A percentile compares a stretch with the other conserved stretches of the same genome.
Conservation (phyloP, 2,113 vertebrate species). For the Smithornis capensis region DNA sequence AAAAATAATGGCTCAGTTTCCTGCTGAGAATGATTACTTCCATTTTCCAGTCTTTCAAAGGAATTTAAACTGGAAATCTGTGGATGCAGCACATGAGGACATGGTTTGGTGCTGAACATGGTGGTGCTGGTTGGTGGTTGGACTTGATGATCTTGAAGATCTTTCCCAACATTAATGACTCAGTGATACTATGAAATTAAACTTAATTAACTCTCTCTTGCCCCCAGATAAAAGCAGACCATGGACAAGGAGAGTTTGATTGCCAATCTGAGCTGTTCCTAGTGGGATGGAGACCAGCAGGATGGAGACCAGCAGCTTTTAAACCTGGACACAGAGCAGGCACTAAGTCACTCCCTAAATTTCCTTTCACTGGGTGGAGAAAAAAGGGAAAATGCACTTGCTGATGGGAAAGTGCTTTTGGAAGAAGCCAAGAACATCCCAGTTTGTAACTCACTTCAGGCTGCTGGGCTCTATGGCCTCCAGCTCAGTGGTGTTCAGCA, state of each 20-base stretch:
- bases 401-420: not conserved
- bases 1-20: not conserved
- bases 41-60: not conserved
- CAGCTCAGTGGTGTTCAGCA: slow-evolving; percentile 56
- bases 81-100: not conserved
- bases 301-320: not conserved
- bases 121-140: not conserved
- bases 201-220: not conserved
- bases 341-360: not conserved
- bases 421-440: not conserved
- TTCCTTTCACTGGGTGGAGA: not conserved
- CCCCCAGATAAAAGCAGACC: not conserved
- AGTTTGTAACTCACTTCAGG: slow-evolving; percentile 71
- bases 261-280: not conserved
- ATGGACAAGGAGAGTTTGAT: not conserved
- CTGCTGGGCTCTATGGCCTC: slow-evolving; percentile 21
- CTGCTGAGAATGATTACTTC: not conserved
- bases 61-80: not conserved
- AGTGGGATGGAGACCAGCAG: not conserved
- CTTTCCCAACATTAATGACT: not conserved
- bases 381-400: not conserved
- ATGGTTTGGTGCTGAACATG: not conserved
- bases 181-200: not conserved
- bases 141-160: not conserved
- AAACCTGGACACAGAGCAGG: not conserved